Base-by-base conservation (phyloP, 2,888 invertebrate genomes). In the Tribolium freemani region DNA sequence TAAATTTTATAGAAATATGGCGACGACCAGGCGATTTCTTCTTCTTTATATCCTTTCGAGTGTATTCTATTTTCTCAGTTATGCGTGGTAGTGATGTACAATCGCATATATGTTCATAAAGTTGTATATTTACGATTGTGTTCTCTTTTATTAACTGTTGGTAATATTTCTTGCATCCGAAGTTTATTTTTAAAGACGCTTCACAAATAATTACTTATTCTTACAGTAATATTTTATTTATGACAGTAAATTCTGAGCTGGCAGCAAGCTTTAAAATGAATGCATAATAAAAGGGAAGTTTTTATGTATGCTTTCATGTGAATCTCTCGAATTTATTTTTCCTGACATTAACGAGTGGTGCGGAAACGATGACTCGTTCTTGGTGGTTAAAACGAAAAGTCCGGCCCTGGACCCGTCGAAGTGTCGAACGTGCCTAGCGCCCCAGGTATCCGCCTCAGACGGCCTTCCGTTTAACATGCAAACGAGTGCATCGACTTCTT, bases 401-500 rank as follows among this genome's bases (percentile, higher is more conserved):
- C 30, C 54, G 26, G n/a, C 10, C 54, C 54, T 54, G 30, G 3
- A n/a, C 5, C 30, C 54, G 31, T 30, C 54, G 30, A 54, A 58
- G 45, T 45, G 57, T 13, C 44, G 57, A 31, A 58, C 64, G 53
- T 64, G 64, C 53, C 21, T 51, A 20, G 38, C 64, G 64, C 64
- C 64, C 31, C 64, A 51, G 53, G 48, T 45, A 45, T 45, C 50
- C 45, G 44, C 4, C 11, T 9, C 21, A 53, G 53, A 21, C 11
- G 20, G 54, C n/a, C 11, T 21, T 61, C 16, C 58, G 69, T 53
- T 69, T 60, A 60, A 51, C 53, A 69, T 69, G 60, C 69, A 69
- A 69, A 69, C 69, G 58, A 69, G 69, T 60, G 53, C 69, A 69
- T 69, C 58, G 51, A 60, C 66, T 71, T 54, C 60, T 71, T 71